Base-by-base conservation (phyloP, 2,113 vertebrate genomes). In the Entomyzon cyanotis region DNA sequence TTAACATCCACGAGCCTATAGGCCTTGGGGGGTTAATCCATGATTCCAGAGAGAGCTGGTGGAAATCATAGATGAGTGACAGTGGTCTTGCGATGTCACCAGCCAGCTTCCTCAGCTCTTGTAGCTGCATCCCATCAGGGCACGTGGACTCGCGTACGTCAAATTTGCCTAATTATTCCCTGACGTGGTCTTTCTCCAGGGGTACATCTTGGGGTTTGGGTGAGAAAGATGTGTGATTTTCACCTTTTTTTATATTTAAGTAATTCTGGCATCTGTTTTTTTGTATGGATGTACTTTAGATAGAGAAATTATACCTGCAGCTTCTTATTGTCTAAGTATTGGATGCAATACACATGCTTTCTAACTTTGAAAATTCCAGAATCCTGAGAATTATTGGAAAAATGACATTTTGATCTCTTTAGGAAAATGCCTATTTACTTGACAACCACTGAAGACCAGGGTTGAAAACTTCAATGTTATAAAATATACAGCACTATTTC, bases 111-210 rank as follows among this genome's bases (percentile, higher is more conserved):
- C 20, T 65, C 39, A 44, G 5, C 6, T 9, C n/a, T 75, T 1
- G 0, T 9, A 21, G 3, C 25, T 41, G 42, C 22, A 46, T 17
- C 6, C 10, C 25, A 9, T 35, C 9, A 58, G 33, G 20, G 20
- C 4, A 44, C 1, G 0, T 21, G n/a, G 31, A 39, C 4, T 37
- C 49, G 37, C 0, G 0, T 7, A 9, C n/a, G 19, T 33, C 7
- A 20, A 23, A 37, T 50, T 30, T 85, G 9, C 30, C 27, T 39
- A 49, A 69, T 28, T 64, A 63, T 58, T 64, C 39, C 11, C 7
- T 69, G n/a, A 44, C 1, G 2, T 22, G 11, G 33, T 64, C 28
- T 65, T 87, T 28, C 7, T 28, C 18, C 11, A 49, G 55, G 18
- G 15, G 15, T 41, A 11, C 0, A 2, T 31, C 20, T 31, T 58